Base-by-base conservation (phyloP, 2,888 invertebrate genomes). In the Polylopha cassiicola region DNA sequence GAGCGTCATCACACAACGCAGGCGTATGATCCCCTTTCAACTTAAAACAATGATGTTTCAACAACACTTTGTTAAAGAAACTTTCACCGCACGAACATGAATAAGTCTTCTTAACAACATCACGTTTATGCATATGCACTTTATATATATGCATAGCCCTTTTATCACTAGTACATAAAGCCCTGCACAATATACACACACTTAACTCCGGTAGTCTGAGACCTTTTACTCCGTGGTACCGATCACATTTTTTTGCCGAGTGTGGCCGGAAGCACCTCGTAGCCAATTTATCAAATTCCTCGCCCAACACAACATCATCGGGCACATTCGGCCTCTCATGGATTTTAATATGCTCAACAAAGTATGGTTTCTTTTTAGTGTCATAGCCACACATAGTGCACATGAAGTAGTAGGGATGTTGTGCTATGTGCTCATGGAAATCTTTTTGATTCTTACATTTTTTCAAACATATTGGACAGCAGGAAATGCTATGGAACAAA, bases 21-120 rank as follows among this genome's bases (percentile, higher is more conserved):
- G 20, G 13, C 16, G n/a, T 20, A 6, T 41, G 41, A 1, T 36
- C 24, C 36, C 0, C 39, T 14, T 43, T 66, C 62, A 1, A 2
- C 14, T 61, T 71, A 27, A 72, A 65, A 0, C 69, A 32, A 41
- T 78, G 78, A 13, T 79, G 70, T 18, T 67, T 74, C 16, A 76
- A 47, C 2, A 80, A 21, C 0, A 80, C 58, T 4, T 48, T 61
- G 17, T 62, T 70, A 0, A 48, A 53, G 11, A 75, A 80, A 1
- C 38, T 34, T 8, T 64, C 61, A 0, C 77, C 76, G 3, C 79
- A 80, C 0, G 15, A 9, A 37, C 78, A 78, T 2, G 37, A 16
- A 7, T 68, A 37, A 0, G 15, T 41, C 0, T 50, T 50, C 0
- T 39, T 46, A 1, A 45, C 24, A 0, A 3, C 13, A 0, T 37